A percentile compares a stretch with the other conserved stretches of the same genome.
Conservation (phyloP, 2,797 vertebrate species). For the Remorina albescens region DNA sequence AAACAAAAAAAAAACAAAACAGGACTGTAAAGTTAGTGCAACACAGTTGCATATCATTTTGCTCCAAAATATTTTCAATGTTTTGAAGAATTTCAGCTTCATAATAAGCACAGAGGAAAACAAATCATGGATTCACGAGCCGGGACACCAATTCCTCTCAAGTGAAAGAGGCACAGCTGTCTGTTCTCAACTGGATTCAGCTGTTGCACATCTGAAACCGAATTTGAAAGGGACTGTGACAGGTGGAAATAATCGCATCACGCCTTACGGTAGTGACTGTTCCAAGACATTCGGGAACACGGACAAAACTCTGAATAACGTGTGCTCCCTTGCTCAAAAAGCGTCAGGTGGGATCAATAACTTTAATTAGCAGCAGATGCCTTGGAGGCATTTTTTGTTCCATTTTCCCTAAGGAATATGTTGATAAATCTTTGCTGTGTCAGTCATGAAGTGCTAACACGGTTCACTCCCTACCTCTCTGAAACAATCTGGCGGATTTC, state of each 20-base stretch:
- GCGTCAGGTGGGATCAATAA: constrained; percentile 20
- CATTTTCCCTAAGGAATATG: constrained; percentile 19
- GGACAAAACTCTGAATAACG: neutral
- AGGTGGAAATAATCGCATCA: constrained; percentile 29
- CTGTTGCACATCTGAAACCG: constrained; percentile 49
- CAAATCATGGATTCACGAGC: constrained; percentile 37
- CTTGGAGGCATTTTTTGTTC: neutral
- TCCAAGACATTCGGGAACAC: neutral
- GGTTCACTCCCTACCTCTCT: constrained; percentile 3
- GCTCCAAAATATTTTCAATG: constrained; percentile 6
- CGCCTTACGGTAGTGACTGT: neutral
- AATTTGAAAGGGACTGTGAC: constrained; percentile 32
- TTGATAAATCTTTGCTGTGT: constrained; percentile 15
- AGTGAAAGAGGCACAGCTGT: constrained; percentile 45
- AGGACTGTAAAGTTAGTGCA: too few species aligned
- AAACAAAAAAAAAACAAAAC: too few species aligned
- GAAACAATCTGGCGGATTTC: neutral
- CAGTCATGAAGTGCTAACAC: constrained; percentile 11
- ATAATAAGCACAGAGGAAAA: constrained; percentile 31
- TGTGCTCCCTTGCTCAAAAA: neutral
- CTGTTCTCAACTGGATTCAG: constrained; percentile 40
- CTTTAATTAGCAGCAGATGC: constrained; percentile 41
- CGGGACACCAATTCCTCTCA: constrained; percentile 26
- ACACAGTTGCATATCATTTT: neutral
- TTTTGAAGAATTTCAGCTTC: constrained; percentile 36